Evolutionary conservation across 2,113 vertebrate genomes (phyloP).

Genomic region (Nestor notabilis): DNA sequence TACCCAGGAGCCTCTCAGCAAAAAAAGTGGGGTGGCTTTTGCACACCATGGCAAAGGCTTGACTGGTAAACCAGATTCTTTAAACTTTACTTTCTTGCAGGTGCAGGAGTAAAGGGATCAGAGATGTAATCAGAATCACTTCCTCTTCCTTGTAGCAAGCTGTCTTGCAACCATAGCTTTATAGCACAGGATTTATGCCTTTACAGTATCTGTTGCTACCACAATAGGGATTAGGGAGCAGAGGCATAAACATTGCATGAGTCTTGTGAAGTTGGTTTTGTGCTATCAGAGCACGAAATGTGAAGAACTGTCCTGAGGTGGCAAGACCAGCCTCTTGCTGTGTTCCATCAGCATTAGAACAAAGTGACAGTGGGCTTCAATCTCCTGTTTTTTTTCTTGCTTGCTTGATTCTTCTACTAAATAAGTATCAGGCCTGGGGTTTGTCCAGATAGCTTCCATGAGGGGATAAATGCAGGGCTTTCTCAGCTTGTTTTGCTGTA

Average conservation of each 20-base stretch:
- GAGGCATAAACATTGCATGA: background rate
- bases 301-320: background rate
- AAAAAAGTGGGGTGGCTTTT: background rate
- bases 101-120: background rate
- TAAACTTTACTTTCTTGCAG: background rate
- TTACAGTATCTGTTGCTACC: background rate
- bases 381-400: background rate
- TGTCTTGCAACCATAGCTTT: background rate
- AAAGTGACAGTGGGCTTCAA: background rate
- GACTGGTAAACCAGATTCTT: background rate
- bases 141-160: background rate
- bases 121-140: background rate
- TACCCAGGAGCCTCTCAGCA: no score
- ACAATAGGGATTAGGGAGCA: background rate
- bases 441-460: background rate
- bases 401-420: background rate
- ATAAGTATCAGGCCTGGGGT: background rate
- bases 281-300: background rate
- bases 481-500: background rate
- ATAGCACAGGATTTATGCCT: background rate
- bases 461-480: background rate
- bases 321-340: background rate
- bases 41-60: background rate
- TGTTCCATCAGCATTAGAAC: rapidly evolving
- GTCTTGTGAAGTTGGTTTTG: background rate